These are phyloP conservation scores for Drosophila quinaria DNA, from an alignment of 2,888 invertebrate genomes.

Conservation along the genomic window DNA sequence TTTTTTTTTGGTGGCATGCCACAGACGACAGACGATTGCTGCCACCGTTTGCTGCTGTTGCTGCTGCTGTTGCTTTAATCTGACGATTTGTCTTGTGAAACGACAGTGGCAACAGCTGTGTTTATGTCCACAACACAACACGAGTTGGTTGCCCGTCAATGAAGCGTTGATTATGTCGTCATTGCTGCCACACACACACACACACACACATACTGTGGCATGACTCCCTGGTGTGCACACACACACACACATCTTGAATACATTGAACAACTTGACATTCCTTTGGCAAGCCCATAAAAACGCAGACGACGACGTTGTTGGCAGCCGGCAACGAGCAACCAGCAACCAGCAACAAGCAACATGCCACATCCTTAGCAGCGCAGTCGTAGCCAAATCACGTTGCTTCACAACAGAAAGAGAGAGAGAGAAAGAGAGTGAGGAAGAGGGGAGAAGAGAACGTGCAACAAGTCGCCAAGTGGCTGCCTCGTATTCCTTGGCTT, in stretches of 20 bases:
- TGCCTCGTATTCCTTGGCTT: conserved; percentile 19
- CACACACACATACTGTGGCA: conserved; percentile 14
- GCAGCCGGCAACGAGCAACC: conserved; percentile 31
- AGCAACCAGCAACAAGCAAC: conserved; percentile 34
- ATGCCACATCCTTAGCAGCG: conserved; percentile 53
- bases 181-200: conserved; percentile 45
- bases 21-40: conserved; percentile 23
- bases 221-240: conserved; percentile 19
- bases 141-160: conserved; percentile 55
- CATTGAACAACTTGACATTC: conserved; percentile 50
- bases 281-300: conserved; percentile 66
- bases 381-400: conserved; percentile 60
- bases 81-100: conserved; percentile 54
- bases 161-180: conserved; percentile 77
- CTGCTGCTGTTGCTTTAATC: conserved; percentile 36
- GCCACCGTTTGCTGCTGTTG: conserved; percentile 21
- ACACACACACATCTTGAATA: conserved; percentile 19
- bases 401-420: conserved; percentile 43
- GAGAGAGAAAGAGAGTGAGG: not conserved
- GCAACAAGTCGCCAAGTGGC: conserved; percentile 56
- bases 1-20: conserved; percentile 41
- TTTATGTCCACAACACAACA: conserved; percentile 58
- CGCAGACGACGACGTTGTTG: conserved; percentile 41
- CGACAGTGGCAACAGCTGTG: conserved; percentile 53
- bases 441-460: not conserved